These are phyloP conservation scores for Actinia equina DNA, from an alignment of 64 coral and sea anemone species.

Conservation along the genomic window DNA sequence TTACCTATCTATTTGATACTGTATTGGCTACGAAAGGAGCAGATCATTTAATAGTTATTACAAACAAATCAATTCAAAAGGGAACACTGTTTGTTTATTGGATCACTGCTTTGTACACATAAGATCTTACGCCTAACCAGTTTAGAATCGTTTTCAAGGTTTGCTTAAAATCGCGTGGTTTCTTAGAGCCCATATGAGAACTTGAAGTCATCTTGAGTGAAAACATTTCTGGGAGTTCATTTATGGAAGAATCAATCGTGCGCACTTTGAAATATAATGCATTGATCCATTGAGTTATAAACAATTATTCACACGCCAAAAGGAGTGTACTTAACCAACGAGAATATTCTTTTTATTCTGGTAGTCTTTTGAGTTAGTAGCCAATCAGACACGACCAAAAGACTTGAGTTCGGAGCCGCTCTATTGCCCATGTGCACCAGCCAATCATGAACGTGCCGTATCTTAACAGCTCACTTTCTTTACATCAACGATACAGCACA, in stretches of 20 bases:
- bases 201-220: not conserved
- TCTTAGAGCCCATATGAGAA: too few relatives aligned
- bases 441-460: not conserved
- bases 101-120: not conserved
- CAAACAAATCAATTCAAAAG: not conserved
- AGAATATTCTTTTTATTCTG: not conserved
- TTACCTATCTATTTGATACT: not conserved
- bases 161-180: too few relatives aligned
- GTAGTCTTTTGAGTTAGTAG: not conserved
- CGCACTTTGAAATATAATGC: not conserved
- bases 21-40: not conserved
- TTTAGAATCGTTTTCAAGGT: not conserved
- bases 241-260: not conserved
- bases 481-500: not conserved
- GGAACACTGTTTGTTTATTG: slow-evolving; percentile 11
- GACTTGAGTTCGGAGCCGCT: not conserved
- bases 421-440: not conserved
- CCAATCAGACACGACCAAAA: not conserved
- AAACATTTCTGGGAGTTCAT: not conserved
- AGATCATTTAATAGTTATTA: not conserved
- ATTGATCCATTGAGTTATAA: not conserved
- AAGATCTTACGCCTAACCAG: not conserved
- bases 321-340: not conserved
- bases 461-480: not conserved
- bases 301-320: not conserved